Evolutionary conservation across 2,797 vertebrate genomes (phyloP).

Genomic region (Micrastur ruficollis): DNA sequence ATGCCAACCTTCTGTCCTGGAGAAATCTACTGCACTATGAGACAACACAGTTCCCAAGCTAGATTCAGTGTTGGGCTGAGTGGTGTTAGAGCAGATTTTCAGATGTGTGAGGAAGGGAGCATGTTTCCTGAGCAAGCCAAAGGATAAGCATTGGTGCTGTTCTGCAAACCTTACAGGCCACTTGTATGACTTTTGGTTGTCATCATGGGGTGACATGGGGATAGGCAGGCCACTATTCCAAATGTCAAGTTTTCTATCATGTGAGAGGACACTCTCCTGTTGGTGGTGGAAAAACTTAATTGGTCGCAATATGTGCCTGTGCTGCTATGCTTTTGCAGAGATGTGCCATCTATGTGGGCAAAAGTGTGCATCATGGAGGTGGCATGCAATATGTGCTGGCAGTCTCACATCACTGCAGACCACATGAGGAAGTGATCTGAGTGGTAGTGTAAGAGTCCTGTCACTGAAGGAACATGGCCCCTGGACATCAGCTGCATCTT

Average conservation of each 20-base stretch:
- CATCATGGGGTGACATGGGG: neutral
- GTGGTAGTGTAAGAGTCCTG: accelerated
- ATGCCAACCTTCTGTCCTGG: neutral
- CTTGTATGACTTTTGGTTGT: neutral
- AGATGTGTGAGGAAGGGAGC: neutral
- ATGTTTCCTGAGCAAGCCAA: neutral
- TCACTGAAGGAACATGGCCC: neutral
- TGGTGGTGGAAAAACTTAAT: neutral
- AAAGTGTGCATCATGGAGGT: neutral
- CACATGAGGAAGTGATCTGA: neutral
- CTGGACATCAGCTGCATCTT: neutral
- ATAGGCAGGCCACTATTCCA: neutral
- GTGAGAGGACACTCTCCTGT: neutral
- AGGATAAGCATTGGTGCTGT: neutral
- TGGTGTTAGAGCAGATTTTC: neutral
- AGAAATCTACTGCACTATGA: neutral
- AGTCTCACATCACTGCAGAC: neutral
- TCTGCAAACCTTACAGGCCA: neutral
- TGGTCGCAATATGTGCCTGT: neutral
- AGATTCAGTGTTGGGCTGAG: neutral
- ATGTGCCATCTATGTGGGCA: neutral
- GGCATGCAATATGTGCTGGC: neutral
- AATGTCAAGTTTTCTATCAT: neutral
- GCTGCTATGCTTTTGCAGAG: neutral
- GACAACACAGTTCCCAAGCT: neutral